These are phyloP conservation scores for Platysternon megacephalum DNA, from an alignment of 2,113 vertebrate genomes.

Conservation along the genomic window DNA sequence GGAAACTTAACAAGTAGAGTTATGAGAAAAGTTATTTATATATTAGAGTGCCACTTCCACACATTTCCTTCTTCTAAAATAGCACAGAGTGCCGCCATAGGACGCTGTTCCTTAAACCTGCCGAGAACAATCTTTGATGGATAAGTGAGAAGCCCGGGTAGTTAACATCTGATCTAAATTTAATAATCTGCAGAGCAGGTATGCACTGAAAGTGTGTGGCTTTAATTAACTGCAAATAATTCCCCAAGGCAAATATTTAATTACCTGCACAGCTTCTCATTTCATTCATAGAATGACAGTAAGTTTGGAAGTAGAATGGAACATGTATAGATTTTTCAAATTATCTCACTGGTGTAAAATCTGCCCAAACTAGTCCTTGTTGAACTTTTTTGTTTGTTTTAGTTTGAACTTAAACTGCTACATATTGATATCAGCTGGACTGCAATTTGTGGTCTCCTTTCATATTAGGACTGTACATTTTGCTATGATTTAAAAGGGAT, in stretches of 20 bases:
- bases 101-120: slow-evolving; percentile 33
- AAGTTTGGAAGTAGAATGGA: slow-evolving; percentile 69
- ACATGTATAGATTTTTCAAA: slow-evolving; percentile 48
- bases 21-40: neutral
- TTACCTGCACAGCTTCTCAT: slow-evolving; percentile 76
- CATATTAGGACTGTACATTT: neutral
- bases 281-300: slow-evolving; percentile 69
- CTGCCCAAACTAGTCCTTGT: slow-evolving; percentile 41
- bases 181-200: slow-evolving; percentile 78
- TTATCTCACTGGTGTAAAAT: slow-evolving; percentile 49
- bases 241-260: slow-evolving; percentile 81
- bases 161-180: slow-evolving; percentile 78
- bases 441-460: neutral
- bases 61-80: neutral
- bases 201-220: slow-evolving; percentile 64
- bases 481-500: neutral
- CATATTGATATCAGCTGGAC: neutral
- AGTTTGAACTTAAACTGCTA: neutral
- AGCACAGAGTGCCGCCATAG: neutral
- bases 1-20: neutral
- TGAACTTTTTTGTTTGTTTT: slow-evolving; percentile 33
- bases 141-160: slow-evolving; percentile 65
- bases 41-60: neutral
- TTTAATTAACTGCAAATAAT: slow-evolving; percentile 85
- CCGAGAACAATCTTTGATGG: slow-evolving; percentile 69